Evolutionary conservation across 2,113 vertebrate genomes (phyloP).

Genomic region (Carollia perspicillata): DNA sequence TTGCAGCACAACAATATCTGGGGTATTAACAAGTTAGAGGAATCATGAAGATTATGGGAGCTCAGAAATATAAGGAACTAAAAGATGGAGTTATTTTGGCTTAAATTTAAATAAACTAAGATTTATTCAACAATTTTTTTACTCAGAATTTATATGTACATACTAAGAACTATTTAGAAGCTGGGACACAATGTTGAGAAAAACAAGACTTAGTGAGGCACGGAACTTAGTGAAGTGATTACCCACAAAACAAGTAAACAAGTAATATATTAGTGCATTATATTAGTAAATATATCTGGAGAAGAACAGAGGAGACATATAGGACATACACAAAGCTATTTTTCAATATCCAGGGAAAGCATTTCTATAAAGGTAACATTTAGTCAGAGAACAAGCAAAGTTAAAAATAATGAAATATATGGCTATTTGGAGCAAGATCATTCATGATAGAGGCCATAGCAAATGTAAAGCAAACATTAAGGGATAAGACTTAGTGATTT

Average conservation of each 20-base stretch:
- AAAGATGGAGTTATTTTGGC: background rate
- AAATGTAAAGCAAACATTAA: background rate
- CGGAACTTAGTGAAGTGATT: background rate
- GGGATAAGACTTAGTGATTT: background rate
- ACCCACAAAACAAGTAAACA: background rate
- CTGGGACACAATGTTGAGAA: background rate
- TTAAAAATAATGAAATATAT: background rate
- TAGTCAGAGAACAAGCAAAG: background rate
- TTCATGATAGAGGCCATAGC: background rate
- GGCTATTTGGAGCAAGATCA: background rate
- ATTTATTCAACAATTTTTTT: background rate
- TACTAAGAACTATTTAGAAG: background rate
- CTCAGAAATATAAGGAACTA: background rate
- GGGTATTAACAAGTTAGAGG: background rate
- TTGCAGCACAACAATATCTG: background rate
- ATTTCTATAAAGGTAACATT: background rate
- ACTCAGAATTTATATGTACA: background rate
- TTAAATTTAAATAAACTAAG: background rate
- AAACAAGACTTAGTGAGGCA: background rate
- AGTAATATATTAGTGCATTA: background rate
- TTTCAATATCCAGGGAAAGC: background rate
- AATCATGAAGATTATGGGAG: background rate
- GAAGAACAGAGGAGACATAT: background rate
- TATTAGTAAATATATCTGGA: background rate
- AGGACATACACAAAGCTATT: background rate